Percentiles rank a stretch among this genome's conserved stretches.
These are phyloP conservation scores for Anguilla marmorata DNA, from an alignment of 2,797 vertebrate species.

Conservation along the genomic window DNA sequence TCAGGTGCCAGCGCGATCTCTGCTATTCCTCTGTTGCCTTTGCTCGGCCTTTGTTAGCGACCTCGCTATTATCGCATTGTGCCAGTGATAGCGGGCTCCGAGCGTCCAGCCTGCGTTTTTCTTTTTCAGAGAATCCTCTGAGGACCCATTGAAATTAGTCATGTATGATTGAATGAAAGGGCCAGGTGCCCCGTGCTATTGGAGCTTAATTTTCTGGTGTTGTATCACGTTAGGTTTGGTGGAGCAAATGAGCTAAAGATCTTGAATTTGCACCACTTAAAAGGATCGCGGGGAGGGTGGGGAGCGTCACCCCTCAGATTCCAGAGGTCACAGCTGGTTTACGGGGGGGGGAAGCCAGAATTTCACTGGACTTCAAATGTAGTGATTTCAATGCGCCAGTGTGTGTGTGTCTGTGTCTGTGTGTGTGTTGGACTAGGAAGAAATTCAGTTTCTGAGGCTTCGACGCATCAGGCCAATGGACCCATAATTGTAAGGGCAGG, in stretches of 20 bases:
- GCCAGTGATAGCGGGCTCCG: conserved; percentile 52
- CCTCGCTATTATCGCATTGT: conserved; percentile 59
- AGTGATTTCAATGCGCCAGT: not conserved
- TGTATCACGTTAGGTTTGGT: conserved; percentile 49
- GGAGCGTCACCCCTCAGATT: conserved; percentile 62
- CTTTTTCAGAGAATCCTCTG: conserved; percentile 29
- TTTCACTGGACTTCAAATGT: not conserved
- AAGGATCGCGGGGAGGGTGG: conserved; percentile 53
- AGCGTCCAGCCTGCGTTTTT: conserved; percentile 25
- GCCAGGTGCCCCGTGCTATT: conserved; percentile 72
- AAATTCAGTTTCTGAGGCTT: not conserved
- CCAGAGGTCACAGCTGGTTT: conserved; percentile 68
- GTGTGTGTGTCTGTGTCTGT: not conserved
- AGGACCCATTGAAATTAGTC: conserved; percentile 42
- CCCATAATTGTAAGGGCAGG: not conserved
- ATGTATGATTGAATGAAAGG: conserved; percentile 66
- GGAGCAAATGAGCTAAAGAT: conserved; percentile 43
- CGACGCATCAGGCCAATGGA: not conserved
- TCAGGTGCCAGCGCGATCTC: conserved; percentile 67
- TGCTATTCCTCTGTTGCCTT: conserved; percentile 72
- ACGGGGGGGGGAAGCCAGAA: conserved; percentile 65
- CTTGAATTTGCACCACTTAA: conserved; percentile 70
- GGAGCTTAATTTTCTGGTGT: conserved; percentile 49
- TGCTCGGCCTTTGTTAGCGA: conserved; percentile 52
- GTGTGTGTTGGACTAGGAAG: not conserved